phyloP scores from a whole-genome alignment of 2,113 vertebrate species.

The Pseudopipra pipra region DNA sequence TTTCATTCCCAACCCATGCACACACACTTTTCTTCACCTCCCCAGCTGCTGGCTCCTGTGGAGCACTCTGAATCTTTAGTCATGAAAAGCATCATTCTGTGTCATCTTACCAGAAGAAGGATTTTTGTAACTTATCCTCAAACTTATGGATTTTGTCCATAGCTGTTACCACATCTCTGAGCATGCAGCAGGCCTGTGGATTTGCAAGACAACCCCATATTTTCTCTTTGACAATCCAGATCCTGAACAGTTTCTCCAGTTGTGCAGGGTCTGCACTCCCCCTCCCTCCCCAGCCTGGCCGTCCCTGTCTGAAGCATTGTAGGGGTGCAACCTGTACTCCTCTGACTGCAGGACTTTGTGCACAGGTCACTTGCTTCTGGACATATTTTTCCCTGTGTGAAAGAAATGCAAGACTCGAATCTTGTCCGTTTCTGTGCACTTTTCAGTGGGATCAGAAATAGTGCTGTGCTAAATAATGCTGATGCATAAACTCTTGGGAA shows the following conservation, averaged over 20 bases:
- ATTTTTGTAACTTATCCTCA: neutral
- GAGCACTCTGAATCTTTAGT: neutral
- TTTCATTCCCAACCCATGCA: neutral
- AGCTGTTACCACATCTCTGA: neutral
- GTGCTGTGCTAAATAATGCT: neutral
- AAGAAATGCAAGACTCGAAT: neutral
- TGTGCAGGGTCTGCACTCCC: neutral
- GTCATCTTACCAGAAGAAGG: neutral
- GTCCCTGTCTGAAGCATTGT: neutral
- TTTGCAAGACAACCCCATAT: neutral
- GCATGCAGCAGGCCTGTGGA: neutral
- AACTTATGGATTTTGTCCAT: neutral
- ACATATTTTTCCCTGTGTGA: neutral
- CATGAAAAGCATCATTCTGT: neutral
- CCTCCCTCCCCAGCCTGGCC: neutral
- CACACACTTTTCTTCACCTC: neutral
- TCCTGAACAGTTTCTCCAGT: accelerated
- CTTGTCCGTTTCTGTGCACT: neutral
- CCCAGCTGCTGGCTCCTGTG: neutral
- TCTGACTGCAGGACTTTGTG: neutral
- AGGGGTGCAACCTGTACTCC: neutral
- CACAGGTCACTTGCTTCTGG: neutral
- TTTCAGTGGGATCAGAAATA: slow-evolving; percentile 28
- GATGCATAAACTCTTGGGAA: slow-evolving; percentile 34
- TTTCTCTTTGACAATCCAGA: neutral